These are phyloP conservation scores for Pollenia amentaria DNA, from an alignment of 2,888 invertebrate species.

Conservation along the genomic window DNA sequence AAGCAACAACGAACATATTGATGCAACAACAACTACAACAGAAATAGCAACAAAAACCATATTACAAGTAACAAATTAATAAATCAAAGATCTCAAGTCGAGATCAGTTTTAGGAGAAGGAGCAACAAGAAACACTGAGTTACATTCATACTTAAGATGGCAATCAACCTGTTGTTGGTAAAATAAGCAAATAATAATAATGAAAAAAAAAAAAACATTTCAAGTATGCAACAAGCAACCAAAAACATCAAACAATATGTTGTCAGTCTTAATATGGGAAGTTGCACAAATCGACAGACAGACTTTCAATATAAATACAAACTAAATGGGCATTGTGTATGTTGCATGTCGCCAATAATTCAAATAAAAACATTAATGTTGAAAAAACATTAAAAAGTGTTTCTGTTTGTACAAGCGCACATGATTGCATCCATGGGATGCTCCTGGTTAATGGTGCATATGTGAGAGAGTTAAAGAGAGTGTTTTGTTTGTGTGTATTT, in stretches of 20 bases:
- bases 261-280: slow-evolving; percentile 59
- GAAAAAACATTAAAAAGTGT: slow-evolving; percentile 16
- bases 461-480: slow-evolving; percentile 22
- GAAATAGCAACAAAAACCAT: slow-evolving; percentile 12
- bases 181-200: slow-evolving; percentile 36
- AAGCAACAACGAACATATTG: slow-evolving; percentile 37
- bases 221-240: slow-evolving; percentile 50
- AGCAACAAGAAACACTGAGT: background rate
- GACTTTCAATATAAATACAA: slow-evolving; percentile 5
- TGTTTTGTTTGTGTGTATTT: background rate
- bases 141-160: slow-evolving; percentile 65
- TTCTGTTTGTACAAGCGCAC: background rate
- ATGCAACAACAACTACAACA: slow-evolving; percentile 32
- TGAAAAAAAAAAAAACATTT: slow-evolving; percentile 9
- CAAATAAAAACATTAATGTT: slow-evolving; percentile 39
- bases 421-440: background rate
- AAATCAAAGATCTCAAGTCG: slow-evolving; percentile 71
- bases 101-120: slow-evolving; percentile 60
- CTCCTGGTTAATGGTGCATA: slow-evolving; percentile 52
- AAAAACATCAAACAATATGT: slow-evolving; percentile 43
- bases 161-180: slow-evolving; percentile 68
- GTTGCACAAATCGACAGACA: slow-evolving; percentile 31
- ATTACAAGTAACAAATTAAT: slow-evolving; percentile 71
- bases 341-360: slow-evolving; percentile 65
- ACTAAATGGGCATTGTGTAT: slow-evolving; percentile 32